phyloP scores from a whole-genome alignment of 2,888 invertebrate species.

The Nipponacmea schrenckii region DNA sequence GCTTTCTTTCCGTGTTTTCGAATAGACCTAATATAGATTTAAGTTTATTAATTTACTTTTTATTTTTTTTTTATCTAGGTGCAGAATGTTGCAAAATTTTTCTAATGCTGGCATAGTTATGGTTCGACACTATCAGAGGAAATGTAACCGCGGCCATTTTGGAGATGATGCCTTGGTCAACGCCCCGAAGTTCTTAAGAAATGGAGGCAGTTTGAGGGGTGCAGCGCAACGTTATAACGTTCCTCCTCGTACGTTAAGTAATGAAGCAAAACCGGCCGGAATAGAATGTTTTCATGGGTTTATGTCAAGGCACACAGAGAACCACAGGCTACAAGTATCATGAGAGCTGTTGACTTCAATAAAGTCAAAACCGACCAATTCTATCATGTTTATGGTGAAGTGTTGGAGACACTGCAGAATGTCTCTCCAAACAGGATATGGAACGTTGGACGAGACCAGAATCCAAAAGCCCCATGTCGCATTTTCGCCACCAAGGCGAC shows the following conservation, averaged over 20 bases:
- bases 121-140: too few relatives aligned
- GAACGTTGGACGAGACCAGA: conserved; percentile 14
- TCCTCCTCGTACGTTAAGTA: background rate
- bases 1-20: too few relatives aligned
- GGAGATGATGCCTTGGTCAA: background rate
- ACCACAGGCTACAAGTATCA: background rate
- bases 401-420: too few relatives aligned
- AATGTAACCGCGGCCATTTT: too few relatives aligned
- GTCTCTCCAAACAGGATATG: too few relatives aligned
- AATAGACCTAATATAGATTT: too few relatives aligned
- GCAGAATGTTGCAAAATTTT: too few relatives aligned
- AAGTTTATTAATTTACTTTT: too few relatives aligned
- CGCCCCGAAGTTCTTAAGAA: background rate
- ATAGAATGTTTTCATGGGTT: conserved; percentile 7
- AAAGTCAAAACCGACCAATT: too few relatives aligned
- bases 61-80: too few relatives aligned
- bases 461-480: conserved; percentile 23
- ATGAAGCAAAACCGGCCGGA: conserved; percentile 1
- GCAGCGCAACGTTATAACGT: background rate
- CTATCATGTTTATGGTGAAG: too few relatives aligned
- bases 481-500: conserved; percentile 57
- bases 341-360: background rate
- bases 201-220: background rate
- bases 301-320: background rate
- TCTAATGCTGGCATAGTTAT: too few relatives aligned